Conservation (phyloP, 2,113 vertebrate genomes). For the Podocnemis expansa region DNA sequence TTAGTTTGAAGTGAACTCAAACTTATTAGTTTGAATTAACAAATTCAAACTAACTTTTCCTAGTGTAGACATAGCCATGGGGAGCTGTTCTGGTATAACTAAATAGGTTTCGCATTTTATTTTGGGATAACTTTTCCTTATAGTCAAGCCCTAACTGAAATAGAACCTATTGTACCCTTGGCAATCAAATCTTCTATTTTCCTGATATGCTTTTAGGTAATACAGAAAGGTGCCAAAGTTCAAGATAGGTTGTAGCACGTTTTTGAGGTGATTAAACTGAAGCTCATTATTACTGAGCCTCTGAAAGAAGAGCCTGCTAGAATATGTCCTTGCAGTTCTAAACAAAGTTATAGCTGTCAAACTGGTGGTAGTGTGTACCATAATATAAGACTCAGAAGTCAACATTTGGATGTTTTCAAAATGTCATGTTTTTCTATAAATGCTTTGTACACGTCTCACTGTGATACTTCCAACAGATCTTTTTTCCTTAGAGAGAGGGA, state of each 20-base stretch:
- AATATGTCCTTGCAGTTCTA: background rate
- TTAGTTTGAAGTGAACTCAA: no score
- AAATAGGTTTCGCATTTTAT: background rate
- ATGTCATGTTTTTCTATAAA: background rate
- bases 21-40: no score
- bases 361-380: background rate
- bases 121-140: background rate
- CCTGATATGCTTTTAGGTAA: rapidly evolving
- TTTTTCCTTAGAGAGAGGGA: background rate
- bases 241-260: background rate
- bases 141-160: background rate
- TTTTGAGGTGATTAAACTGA: background rate
- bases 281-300: background rate
- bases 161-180: background rate
- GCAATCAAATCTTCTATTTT: background rate
- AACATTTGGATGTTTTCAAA: background rate
- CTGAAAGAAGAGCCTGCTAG: background rate
- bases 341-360: background rate
- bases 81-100: background rate
- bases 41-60: no score
- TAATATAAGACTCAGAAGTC: background rate
- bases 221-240: background rate
- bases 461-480: background rate
- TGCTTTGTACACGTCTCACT: background rate
- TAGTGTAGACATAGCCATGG: no score